These are phyloP conservation scores for Thumatha senex DNA, from an alignment of 2,888 invertebrate species.

Conservation along the genomic window DNA sequence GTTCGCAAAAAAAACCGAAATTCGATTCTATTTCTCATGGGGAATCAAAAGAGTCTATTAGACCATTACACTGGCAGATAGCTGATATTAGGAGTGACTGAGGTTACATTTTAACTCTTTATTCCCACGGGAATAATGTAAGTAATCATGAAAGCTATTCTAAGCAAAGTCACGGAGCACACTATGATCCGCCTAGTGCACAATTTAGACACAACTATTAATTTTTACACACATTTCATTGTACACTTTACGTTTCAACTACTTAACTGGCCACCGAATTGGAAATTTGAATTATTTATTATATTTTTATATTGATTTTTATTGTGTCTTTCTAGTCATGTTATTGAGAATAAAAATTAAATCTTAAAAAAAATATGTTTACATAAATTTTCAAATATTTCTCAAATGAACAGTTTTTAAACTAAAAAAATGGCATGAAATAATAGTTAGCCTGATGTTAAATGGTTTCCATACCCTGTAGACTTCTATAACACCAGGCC, in stretches of 20 bases:
- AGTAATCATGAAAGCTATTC: constrained; percentile 1
- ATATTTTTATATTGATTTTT: constrained; percentile 7
- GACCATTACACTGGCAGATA: too few species aligned
- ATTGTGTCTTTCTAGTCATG: constrained; percentile 8
- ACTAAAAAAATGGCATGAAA: not conserved
- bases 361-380: not conserved
- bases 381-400: too few species aligned
- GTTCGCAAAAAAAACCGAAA: too few species aligned
- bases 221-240: constrained; percentile 58
- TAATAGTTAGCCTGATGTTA: not conserved
- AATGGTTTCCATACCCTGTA: not conserved
- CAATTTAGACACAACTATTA: constrained; percentile 59
- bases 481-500: not conserved
- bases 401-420: not conserved
- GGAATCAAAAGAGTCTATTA: too few species aligned
- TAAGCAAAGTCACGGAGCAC: constrained; percentile 2
- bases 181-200: constrained; percentile 51
- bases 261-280: constrained; percentile 66
- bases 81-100: too few species aligned
- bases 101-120: too few species aligned
- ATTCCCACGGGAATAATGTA: not conserved
- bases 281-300: constrained; percentile 37
- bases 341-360: not conserved
- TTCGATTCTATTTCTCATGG: too few species aligned
- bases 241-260: constrained; percentile 51